Evolutionary conservation across 92 coral and sea anemone species (phyloP).

Genomic region (Pocillopora grandis): DNA sequence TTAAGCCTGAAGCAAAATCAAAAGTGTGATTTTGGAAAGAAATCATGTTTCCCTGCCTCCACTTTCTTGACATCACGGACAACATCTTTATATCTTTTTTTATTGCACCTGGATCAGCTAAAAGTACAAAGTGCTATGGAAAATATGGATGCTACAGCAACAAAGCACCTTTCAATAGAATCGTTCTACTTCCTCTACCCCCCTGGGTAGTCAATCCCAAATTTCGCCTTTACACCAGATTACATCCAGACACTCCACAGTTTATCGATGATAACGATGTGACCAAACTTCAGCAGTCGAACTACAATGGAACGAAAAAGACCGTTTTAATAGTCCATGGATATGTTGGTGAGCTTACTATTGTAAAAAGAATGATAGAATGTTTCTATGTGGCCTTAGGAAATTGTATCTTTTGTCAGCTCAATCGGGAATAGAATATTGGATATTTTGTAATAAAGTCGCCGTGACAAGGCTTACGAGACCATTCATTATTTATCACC

Average conservation of each 20-base stretch:
- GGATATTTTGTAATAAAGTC: no score
- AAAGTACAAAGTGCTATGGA: slow-evolving; percentile 29
- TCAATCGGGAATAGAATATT: neutral
- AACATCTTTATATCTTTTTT: neutral
- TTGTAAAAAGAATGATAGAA: neutral
- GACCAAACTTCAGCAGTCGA: slow-evolving; percentile 40
- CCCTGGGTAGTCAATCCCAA: slow-evolving; percentile 25
- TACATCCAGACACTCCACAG: slow-evolving; percentile 1
- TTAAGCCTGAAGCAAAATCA: no score
- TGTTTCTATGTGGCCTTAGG: neutral
- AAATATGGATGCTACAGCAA: slow-evolving; percentile 58
- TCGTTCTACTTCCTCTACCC: slow-evolving; percentile 38
- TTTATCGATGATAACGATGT: slow-evolving; percentile 29
- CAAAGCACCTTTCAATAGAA: slow-evolving; percentile 34
- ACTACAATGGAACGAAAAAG: slow-evolving; percentile 43
- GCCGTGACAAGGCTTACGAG: no score
- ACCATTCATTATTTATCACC: no score
- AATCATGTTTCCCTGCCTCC: neutral
- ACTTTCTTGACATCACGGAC: neutral
- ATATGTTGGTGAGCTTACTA: slow-evolving; percentile 11
- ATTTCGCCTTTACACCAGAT: slow-evolving; percentile 46
- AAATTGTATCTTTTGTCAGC: neutral
- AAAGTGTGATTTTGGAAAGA: neutral
- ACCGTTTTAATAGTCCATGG: slow-evolving; percentile 60
- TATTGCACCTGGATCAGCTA: neutral